Evolutionary conservation across 2,888 invertebrate species (phyloP).

Genomic region (Trachelus tabidus): DNA sequence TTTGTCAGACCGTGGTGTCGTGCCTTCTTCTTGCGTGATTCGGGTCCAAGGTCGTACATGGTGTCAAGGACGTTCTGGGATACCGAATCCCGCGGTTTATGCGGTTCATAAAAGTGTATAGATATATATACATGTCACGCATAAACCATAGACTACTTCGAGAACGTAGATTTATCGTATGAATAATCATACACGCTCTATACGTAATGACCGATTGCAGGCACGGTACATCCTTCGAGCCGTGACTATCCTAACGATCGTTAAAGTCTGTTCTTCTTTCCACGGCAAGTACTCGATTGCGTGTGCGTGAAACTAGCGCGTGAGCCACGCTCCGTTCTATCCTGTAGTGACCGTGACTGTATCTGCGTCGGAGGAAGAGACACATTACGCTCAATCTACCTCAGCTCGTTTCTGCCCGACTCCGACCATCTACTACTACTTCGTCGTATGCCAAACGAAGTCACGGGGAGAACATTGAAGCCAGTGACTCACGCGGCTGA

Average conservation of each 20-base stretch:
- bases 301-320: conserved; percentile 25
- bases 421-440: conserved; percentile 24
- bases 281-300: conserved; percentile 21
- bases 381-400: conserved; percentile 63
- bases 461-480: conserved; percentile 3
- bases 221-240: neutral
- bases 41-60: no score
- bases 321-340: no score
- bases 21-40: no score
- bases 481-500: neutral
- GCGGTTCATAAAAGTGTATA: no score
- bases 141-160: no score
- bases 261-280: neutral
- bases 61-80: no score
- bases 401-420: conserved; percentile 37
- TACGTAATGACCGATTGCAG: no score
- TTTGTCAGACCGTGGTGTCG: no score
- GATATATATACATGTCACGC: no score
- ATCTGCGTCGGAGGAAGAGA: conserved; percentile 62
- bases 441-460: neutral
- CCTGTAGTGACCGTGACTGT: conserved; percentile 58
- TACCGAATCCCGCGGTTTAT: no score
- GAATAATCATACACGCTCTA: no score
- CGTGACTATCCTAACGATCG: neutral
- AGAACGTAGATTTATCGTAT: no score